phyloP scores from a whole-genome alignment of 2,888 invertebrate genomes.

The Helleia helle region DNA sequence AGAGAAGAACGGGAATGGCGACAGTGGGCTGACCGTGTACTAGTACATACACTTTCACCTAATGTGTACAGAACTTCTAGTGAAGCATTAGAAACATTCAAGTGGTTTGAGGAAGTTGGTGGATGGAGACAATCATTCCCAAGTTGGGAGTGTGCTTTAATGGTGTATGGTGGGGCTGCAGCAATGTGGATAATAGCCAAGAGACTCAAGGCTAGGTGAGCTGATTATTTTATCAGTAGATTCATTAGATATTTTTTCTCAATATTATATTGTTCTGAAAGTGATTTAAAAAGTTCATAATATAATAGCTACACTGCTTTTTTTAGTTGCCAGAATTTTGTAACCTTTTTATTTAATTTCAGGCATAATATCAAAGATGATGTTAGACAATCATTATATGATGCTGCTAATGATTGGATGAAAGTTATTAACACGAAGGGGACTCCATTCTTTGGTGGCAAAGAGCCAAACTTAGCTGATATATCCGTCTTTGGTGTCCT shows the following conservation, averaged over 20 bases:
- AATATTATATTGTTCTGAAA: no score
- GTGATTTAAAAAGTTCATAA: no score
- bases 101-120: conserved; percentile 94
- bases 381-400: conserved; percentile 91
- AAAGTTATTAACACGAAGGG: conserved; percentile 79
- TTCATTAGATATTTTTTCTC: no score
- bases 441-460: conserved; percentile 88
- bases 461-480: conserved; percentile 92
- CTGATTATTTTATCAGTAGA: no score
- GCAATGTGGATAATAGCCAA: conserved; percentile 97
- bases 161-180: conserved; percentile 93
- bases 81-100: conserved; percentile 93
- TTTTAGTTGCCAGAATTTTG: no score
- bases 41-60: conserved; percentile 95
- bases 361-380: conserved; percentile 90
- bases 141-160: conserved; percentile 85
- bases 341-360: conserved; percentile 13
- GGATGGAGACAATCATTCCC: conserved; percentile 94
- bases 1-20: conserved; percentile 97
- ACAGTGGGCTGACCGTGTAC: conserved; percentile 92
- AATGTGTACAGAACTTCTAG: conserved; percentile 92
- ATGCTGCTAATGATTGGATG: conserved; percentile 89
- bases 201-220: conserved; percentile 86
- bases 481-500: conserved; percentile 92
- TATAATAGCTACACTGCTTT: no score